These are phyloP conservation scores for Euclidia mi DNA, from an alignment of 2,888 invertebrate genomes.

Conservation along the genomic window DNA sequence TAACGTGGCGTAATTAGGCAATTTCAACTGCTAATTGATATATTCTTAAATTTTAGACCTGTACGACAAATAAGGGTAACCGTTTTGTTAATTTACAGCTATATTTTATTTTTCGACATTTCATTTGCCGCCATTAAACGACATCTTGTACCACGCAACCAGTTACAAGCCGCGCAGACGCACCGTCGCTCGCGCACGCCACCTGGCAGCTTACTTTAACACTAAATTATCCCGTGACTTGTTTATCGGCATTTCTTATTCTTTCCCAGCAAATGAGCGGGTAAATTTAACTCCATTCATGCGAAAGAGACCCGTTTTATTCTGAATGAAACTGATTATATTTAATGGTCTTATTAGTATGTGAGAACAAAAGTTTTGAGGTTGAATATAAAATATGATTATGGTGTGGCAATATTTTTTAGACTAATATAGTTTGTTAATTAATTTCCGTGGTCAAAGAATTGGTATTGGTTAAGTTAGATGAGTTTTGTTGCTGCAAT, in stretches of 20 bases:
- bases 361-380: conserved; percentile 16
- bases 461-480: conserved; percentile 1
- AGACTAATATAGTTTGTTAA: conserved; percentile 30
- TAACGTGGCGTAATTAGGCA: too few species aligned
- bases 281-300: conserved; percentile 76
- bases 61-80: too few species aligned
- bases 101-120: too few species aligned
- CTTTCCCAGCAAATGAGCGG: conserved; percentile 63
- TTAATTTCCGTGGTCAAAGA: conserved; percentile 1
- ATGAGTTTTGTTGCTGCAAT: too few species aligned
- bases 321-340: conserved; percentile 18
- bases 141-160: conserved; percentile 54
- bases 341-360: conserved; percentile 24
- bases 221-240: conserved; percentile 59
- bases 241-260: conserved; percentile 61
- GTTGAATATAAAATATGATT: conserved; percentile 14
- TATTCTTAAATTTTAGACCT: too few species aligned
- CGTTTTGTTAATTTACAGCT: too few species aligned
- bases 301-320: conserved; percentile 58
- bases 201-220: conserved; percentile 60
- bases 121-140: conserved; percentile 38
- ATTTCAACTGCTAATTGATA: too few species aligned
- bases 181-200: conserved; percentile 50
- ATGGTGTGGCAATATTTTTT: conserved; percentile 31
- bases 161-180: conserved; percentile 55